A percentile compares a stretch with the other conserved stretches of the same genome.
These are phyloP conservation scores for Panagrolaimus sp. DNA, from an alignment of 1,140 invertebrate genomes.

Conservation along the genomic window DNA sequence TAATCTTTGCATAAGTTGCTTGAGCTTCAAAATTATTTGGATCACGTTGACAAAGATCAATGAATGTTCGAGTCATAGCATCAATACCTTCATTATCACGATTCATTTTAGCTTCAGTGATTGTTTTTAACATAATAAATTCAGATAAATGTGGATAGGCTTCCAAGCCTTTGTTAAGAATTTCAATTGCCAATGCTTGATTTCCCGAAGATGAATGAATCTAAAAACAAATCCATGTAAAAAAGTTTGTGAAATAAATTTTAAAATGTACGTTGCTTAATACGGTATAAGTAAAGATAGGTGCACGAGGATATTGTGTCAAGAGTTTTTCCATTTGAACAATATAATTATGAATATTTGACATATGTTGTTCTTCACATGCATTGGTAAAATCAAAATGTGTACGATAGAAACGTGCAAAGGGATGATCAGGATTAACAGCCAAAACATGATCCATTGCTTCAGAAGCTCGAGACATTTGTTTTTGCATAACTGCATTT, in stretches of 20 bases:
- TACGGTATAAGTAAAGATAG: conserved; percentile 10
- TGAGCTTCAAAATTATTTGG: conserved; percentile 9
- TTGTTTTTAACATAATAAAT: conserved; percentile 5
- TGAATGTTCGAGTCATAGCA: background rate
- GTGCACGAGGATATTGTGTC: background rate
- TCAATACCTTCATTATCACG: background rate
- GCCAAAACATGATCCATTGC: background rate
- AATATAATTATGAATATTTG: conserved; percentile 3
- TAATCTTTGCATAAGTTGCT: conserved; percentile 8
- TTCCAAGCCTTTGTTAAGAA: background rate
- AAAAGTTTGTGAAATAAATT: background rate
- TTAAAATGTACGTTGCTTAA: conserved; percentile 1
- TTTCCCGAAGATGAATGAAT: background rate
- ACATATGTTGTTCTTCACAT: conserved; percentile 8
- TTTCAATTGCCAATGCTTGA: conserved; percentile 1
- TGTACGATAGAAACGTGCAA: conserved; percentile 5
- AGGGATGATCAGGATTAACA: background rate
- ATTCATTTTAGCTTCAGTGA: background rate
- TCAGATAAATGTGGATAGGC: background rate
- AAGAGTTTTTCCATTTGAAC: background rate
- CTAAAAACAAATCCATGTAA: background rate
- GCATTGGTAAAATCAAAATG: conserved; percentile 1
- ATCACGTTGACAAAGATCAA: conserved; percentile 12
- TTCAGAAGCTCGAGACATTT: background rate
- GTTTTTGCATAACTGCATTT: conserved; percentile 1